These are phyloP conservation scores for Plebejus melissa DNA, from an alignment of 2,888 invertebrate genomes.

Conservation along the genomic window DNA sequence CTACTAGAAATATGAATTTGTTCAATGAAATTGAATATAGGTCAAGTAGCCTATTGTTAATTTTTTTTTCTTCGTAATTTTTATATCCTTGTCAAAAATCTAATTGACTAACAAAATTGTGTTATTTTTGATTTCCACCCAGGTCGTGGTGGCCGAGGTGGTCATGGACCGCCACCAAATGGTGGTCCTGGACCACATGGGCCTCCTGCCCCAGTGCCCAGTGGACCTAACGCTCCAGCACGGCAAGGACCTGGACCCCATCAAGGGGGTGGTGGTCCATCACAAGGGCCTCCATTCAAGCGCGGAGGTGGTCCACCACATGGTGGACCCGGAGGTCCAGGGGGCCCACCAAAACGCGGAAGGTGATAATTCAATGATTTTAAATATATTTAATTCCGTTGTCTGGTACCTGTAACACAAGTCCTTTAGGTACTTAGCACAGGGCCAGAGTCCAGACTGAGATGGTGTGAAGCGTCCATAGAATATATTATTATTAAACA, in stretches of 20 bases:
- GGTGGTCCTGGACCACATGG: constrained; percentile 36
- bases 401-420: no score
- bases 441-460: no score
- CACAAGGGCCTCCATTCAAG: constrained; percentile 53
- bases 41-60: no score
- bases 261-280: constrained; percentile 40
- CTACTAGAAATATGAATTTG: no score
- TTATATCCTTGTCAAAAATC: no score
- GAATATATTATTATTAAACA: no score
- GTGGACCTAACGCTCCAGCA: constrained; percentile 40
- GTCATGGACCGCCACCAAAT: constrained; percentile 49
- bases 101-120: background rate
- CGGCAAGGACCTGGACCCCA: constrained; percentile 43
- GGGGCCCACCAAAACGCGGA: constrained; percentile 64
- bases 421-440: no score
- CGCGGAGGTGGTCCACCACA: constrained; percentile 60
- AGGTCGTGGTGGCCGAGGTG: constrained; percentile 53
- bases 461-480: no score
- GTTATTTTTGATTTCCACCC: constrained; percentile 5
- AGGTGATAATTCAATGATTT: constrained; percentile 44
- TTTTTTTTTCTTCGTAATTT: no score
- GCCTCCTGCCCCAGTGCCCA: constrained; percentile 33
- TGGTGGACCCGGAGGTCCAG: constrained; percentile 52
- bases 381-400: no score
- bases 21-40: no score